A percentile compares a stretch with the other conserved stretches of the same genome.
These are phyloP conservation scores for Engystomops pustulosus DNA, from an alignment of 2,113 vertebrate species.

Conservation along the genomic window DNA sequence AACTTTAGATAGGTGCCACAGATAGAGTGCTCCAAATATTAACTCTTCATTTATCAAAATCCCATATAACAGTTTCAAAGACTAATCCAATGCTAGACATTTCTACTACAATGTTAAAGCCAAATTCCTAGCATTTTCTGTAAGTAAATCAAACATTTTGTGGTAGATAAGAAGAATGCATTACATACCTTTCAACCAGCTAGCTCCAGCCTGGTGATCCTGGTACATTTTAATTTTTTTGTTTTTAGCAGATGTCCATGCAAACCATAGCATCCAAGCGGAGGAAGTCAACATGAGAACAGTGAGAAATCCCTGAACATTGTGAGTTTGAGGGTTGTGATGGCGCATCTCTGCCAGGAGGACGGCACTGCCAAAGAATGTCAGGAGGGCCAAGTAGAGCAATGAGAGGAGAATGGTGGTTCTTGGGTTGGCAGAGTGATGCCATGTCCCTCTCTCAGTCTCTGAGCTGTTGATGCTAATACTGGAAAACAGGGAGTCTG, in stretches of 20 bases:
- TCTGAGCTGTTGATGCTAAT: neutral
- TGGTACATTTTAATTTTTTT: constrained; percentile 55
- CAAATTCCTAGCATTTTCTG: neutral
- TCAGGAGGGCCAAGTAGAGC: constrained; percentile 59
- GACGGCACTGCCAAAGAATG: constrained; percentile 60
- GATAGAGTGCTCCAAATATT: too few species aligned
- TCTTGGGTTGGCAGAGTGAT: neutral
- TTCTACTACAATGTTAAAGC: neutral
- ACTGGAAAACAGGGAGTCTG: constrained; percentile 18
- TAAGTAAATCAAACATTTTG: neutral
- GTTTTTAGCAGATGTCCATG: constrained; percentile 42
- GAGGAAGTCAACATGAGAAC: constrained; percentile 62
- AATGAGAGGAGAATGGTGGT: constrained; percentile 60
- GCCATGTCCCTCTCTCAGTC: neutral
- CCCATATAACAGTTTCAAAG: too few species aligned
- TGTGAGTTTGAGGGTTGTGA: constrained; percentile 50
- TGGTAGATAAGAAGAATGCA: neutral
- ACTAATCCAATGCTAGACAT: neutral
- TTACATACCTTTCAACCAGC: constrained; percentile 62
- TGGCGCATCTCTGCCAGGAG: constrained; percentile 59
- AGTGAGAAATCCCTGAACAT: constrained; percentile 54
- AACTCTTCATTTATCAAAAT: neutral
- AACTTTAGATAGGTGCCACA: too few species aligned
- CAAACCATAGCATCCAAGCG: constrained; percentile 63
- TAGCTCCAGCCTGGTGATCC: constrained; percentile 62